Base-by-base conservation (phyloP, 2,888 invertebrate genomes). In the Hydroisotoma schaefferi region DNA sequence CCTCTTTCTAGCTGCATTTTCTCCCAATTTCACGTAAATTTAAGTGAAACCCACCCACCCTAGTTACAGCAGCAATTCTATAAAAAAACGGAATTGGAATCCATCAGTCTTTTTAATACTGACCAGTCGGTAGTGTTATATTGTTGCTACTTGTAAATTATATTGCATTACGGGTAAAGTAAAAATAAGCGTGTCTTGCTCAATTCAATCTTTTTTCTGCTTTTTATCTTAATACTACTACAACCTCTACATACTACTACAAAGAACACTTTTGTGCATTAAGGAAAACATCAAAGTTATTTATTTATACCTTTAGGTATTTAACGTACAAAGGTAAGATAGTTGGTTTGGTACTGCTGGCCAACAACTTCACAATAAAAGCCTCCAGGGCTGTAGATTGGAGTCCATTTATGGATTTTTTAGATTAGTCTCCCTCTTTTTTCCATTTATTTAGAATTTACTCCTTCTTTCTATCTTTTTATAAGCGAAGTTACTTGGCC, bases 321-420 rank as follows among this genome's bases (percentile, higher is more conserved):
- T 40, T 40, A 40, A 18, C 40, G n/a, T 43, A 27, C 55, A 47
- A 37, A 37, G 56, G 37, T 28, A 47, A 56, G 25, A 22, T 22
- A n/a, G 44, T 18, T 6, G 8, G 6, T 6, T 6, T 33, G 12
- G 33, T 10, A 10, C 12, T n/a, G 28, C 15, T 26, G 54, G 43
- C 27, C 46, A 29, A 23, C 46, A 46, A 18, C 46, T 44, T 46
- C 46, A 46, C 46, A 29, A 46, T 29, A 23, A 37, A 43, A 26
- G 49, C 18, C 33, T 56, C 18, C 47, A 37, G 37, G 38, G 47
- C 48, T 48, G 27, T 48, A 29, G 37, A 27, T 52, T 52, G 52
- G 52, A 33, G 23, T 22, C 52, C 52, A 37, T 52, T 52, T 52
- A 52, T 52, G 52, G 52, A 52, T 52, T 52, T 46, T 46, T 12